These are phyloP conservation scores for Oncorhynchus gorbuscha DNA, from an alignment of 2,113 vertebrate species.

Conservation along the genomic window DNA sequence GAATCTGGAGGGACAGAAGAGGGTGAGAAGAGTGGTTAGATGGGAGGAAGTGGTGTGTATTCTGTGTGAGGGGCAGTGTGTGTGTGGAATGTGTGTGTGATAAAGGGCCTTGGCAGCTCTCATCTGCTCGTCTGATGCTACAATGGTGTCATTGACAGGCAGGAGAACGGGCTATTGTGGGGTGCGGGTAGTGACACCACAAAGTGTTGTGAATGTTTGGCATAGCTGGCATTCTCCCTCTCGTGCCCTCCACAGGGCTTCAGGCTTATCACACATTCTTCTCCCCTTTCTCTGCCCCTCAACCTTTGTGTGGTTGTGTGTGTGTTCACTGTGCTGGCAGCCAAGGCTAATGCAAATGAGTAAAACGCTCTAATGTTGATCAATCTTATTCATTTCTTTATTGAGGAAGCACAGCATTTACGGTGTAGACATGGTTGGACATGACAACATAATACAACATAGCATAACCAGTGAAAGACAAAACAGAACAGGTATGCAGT, in stretches of 20 bases:
- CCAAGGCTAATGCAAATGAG: too few relatives aligned
- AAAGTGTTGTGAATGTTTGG: conserved; percentile 94
- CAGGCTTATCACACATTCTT: conserved; percentile 76
- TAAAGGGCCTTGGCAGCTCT: conserved; percentile 88
- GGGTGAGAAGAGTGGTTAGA: conserved; percentile 32
- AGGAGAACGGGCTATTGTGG: conserved; percentile 93
- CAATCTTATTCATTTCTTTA: too few relatives aligned
- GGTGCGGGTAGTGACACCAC: conserved; percentile 78
- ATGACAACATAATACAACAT: too few relatives aligned
- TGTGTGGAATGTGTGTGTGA: conserved; percentile 92
- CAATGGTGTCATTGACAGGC: conserved; percentile 95
- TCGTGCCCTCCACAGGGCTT: conserved; percentile 76
- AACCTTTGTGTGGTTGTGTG: conserved; percentile 27
- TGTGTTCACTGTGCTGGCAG: background rate
- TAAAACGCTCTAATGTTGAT: too few relatives aligned
- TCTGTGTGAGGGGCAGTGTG: conserved; percentile 79
- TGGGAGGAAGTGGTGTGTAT: conserved; percentile 68
- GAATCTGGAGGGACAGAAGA: conserved; percentile 52
- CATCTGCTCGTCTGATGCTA: conserved; percentile 78
- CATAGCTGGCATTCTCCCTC: conserved; percentile 88
- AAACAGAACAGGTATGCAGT: too few relatives aligned
- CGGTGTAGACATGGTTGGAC: background rate
- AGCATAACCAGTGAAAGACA: too few relatives aligned
- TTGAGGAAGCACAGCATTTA: too few relatives aligned
- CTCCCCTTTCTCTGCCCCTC: conserved; percentile 73